Base-by-base conservation (phyloP, 2,797 vertebrate species). In the Salmo trutta region DNA sequence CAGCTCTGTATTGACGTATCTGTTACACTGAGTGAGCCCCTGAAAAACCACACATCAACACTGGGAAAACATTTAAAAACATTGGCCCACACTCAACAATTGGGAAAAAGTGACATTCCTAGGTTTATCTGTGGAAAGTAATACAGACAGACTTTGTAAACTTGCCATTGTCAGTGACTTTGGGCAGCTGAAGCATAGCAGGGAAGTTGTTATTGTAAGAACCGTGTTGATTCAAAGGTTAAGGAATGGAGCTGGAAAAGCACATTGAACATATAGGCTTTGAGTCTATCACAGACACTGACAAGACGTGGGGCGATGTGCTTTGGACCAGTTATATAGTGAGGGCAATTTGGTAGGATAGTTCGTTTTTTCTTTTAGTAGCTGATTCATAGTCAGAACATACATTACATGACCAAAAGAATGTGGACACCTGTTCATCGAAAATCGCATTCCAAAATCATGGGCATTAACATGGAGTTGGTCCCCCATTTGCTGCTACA, bases 1-100 rank as follows among this genome's bases (percentile, higher is more conserved):
- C 24, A 27, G 31, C 31, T 62, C 8, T 81, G 81, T 88, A 84
- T 88, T 90, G 77, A 88, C 84, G 81, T 76, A 79, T 79, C 87
- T 80, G 77, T 86, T 85, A 79, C 69, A 85, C 79, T 17, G 54
- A 72, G 62, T 83, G 80, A 84, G 82, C 86, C 77, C 70, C 19
- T 72, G 69, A 75, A 76, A 82, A 84, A 79, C 77, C 74, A 68
- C 54, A 59, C 77, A 67, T 47, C 41, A 67, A 31, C 5, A 33
- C 78, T 79, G 74, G 77, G 82, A 86, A 89, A 90, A 87, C 83
- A 80, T 8, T 78, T 75, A 74, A 21, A 15, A 65, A 59, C 67
- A 27, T 21, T 24, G 75, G 77, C 78, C 29, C 73, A n/a, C 75
- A 79, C 85, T 81, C 78, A 75, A 66, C 73, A 82, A 75, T 47